phyloP scores from a whole-genome alignment of 2,888 invertebrate genomes.

The Diloba caeruleocephala region DNA sequence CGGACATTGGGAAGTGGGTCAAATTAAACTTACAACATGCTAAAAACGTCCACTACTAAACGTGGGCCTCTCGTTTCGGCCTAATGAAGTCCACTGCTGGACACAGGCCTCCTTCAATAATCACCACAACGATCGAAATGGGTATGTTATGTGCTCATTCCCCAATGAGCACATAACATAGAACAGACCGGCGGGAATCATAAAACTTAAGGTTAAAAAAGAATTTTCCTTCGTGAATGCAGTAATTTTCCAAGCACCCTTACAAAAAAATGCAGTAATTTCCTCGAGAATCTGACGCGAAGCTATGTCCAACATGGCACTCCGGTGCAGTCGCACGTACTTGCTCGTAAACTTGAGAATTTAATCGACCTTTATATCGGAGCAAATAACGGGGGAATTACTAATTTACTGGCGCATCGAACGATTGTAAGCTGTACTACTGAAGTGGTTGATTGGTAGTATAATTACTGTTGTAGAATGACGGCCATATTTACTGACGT shows the following conservation, averaged over 20 bases:
- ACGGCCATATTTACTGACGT: too few species aligned
- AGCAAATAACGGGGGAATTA: slow-evolving; percentile 48
- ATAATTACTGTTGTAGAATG: slow-evolving; percentile 3
- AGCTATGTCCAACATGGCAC: slow-evolving; percentile 26
- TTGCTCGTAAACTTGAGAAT: slow-evolving; percentile 62
- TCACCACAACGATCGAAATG: too few species aligned
- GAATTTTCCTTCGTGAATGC: neutral
- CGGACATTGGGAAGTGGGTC: too few species aligned
- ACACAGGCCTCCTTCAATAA: too few species aligned
- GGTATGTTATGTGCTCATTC: too few species aligned
- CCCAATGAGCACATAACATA: too few species aligned
- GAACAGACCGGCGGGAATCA: too few species aligned
- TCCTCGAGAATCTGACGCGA: slow-evolving; percentile 22
- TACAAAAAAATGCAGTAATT: slow-evolving; percentile 33
- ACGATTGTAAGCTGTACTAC: slow-evolving; percentile 13
- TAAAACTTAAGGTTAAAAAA: too few species aligned
- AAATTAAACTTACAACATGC: too few species aligned
- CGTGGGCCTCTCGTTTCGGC: too few species aligned
- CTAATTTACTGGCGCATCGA: slow-evolving; percentile 51
- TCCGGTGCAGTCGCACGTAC: slow-evolving; percentile 53
- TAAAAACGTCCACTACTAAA: too few species aligned
- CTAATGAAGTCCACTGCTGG: too few species aligned
- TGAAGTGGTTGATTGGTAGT: slow-evolving; percentile 3
- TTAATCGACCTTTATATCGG: slow-evolving; percentile 64
- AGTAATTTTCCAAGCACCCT: slow-evolving; percentile 7